Evolutionary conservation across 2,113 vertebrate species (phyloP).

Genomic region (Gorsachius goisagi): DNA sequence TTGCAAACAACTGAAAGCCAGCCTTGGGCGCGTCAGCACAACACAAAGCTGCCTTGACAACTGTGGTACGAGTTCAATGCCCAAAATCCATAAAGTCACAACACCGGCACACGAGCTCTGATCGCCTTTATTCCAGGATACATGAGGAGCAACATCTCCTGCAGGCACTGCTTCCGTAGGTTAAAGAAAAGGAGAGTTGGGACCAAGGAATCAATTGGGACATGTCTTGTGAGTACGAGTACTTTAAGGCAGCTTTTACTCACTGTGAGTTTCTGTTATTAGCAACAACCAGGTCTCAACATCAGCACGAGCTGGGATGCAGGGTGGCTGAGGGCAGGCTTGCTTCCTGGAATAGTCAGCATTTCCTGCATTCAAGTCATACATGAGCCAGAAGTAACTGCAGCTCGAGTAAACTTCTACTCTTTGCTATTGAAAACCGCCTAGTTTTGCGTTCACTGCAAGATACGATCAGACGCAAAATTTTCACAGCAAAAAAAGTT

Average conservation of each 20-base stretch:
- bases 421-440: background rate
- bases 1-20: background rate
- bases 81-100: background rate
- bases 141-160: background rate
- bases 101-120: rapidly evolving
- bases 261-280: background rate
- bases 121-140: background rate
- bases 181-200: background rate
- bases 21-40: background rate
- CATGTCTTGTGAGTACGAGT: background rate
- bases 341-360: background rate
- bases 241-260: background rate
- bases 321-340: background rate
- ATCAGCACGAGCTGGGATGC: background rate
- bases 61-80: background rate
- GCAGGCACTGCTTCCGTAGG: background rate
- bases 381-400: background rate
- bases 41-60: background rate
- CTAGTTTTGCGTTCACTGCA: background rate
- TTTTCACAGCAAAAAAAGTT: background rate
- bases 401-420: background rate
- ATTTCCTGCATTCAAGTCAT: background rate
- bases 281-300: background rate
- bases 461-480: background rate
- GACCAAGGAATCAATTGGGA: background rate